Percentiles rank a stretch among this genome's conserved stretches.
phyloP scores from a whole-genome alignment of 2,797 vertebrate genomes.

The Microctenopoma stevenorrisi region DNA sequence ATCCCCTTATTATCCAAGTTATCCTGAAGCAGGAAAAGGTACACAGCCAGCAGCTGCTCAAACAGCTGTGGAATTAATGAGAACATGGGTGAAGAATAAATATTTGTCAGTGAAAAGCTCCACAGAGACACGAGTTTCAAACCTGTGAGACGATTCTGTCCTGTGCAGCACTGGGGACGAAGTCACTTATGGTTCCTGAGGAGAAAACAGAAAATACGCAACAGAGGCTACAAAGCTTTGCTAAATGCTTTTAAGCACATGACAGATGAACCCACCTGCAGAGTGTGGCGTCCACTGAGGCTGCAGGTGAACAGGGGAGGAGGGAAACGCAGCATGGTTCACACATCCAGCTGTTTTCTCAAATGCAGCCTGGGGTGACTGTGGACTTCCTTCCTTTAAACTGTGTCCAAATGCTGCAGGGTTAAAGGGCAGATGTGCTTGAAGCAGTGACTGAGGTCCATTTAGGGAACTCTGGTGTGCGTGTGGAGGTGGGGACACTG shows the following conservation, averaged over 20 bases:
- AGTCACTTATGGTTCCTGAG: conserved; percentile 61
- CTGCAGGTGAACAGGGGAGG: conserved; percentile 56
- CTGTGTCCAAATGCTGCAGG: conserved; percentile 9
- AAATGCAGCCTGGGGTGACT: conserved; percentile 19
- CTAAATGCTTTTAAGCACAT: neutral
- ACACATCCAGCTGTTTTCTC: neutral
- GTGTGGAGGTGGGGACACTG: conserved; percentile 22
- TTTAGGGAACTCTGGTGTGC: conserved; percentile 36
- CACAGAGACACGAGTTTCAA: neutral
- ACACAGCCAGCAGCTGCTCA: too few relatives aligned
- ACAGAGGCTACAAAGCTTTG: neutral
- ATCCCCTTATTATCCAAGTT: neutral
- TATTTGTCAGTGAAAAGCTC: neutral
- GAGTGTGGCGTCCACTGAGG: conserved; percentile 51
- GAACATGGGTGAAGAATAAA: too few relatives aligned
- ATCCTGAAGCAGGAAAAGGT: too few relatives aligned
- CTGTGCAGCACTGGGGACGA: conserved; percentile 45
- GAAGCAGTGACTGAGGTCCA: conserved; percentile 48
- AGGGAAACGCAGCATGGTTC: neutral
- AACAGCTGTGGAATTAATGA: too few relatives aligned
- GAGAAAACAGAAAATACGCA: conserved; percentile 14
- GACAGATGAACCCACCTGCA: conserved; percentile 45
- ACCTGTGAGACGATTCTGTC: conserved; percentile 64
- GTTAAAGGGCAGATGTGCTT: conserved; percentile 12
- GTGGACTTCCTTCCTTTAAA: conserved; percentile 23